phyloP scores from a whole-genome alignment of 2,888 invertebrate species.

The Calliscelio sp. region DNA sequence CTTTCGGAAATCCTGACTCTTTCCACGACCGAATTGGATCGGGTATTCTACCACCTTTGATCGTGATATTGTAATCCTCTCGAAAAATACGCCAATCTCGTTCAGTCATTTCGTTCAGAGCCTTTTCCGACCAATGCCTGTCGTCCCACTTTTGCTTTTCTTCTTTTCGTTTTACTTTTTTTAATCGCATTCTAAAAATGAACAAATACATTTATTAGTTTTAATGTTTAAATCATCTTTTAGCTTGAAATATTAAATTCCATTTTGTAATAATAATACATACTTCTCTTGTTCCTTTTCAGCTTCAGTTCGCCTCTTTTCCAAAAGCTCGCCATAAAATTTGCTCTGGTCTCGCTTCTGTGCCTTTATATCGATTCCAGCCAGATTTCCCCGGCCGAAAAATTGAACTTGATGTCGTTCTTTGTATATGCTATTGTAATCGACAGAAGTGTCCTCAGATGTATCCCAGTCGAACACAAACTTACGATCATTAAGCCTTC shows the following conservation, averaged over 20 bases:
- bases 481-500: conserved; percentile 98
- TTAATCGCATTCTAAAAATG: conserved; percentile 89
- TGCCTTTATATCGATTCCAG: conserved; percentile 99
- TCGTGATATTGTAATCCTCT: conserved; percentile 99
- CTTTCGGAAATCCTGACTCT: conserved; percentile 95
- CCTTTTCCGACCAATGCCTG: conserved; percentile 99
- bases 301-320: conserved; percentile 97
- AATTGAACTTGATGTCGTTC: conserved; percentile 99
- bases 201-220: not conserved
- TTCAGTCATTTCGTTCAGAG: conserved; percentile 98
- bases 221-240: too few species aligned
- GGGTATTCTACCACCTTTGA: conserved; percentile 98
- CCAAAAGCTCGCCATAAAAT: conserved; percentile 98
- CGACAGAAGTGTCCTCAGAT: conserved; percentile 98
- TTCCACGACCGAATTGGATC: conserved; percentile 98
- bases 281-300: conserved; percentile 98
- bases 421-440: conserved; percentile 98
- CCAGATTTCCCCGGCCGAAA: conserved; percentile 98
- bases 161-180: conserved; percentile 97
- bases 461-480: conserved; percentile 99
- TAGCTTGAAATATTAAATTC: too few species aligned
- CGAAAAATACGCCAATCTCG: conserved; percentile 99
- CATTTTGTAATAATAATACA: too few species aligned
- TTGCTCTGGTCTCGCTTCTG: conserved; percentile 98
- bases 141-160: conserved; percentile 99